Evolutionary conservation across 2,888 invertebrate species (phyloP).

Genomic region (Epistrophe eligans): DNA sequence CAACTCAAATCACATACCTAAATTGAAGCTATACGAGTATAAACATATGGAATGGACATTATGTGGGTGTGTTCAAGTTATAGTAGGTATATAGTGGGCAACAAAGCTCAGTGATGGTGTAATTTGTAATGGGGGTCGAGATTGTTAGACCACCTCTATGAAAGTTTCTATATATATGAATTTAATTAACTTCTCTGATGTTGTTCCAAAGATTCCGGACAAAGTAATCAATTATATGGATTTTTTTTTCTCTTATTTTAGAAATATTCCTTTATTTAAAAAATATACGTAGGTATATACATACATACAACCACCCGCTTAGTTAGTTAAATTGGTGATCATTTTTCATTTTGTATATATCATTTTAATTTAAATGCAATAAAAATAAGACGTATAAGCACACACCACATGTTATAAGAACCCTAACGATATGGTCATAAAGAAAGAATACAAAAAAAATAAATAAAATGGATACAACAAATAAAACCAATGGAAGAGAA

Average conservation of each 20-base stretch:
- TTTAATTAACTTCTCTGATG: constrained; percentile 50
- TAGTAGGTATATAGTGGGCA: constrained; percentile 3
- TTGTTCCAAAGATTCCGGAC: not conserved
- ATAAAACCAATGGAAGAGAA: constrained; percentile 35
- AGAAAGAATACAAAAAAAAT: constrained; percentile 4
- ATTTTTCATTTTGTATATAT: constrained; percentile 58
- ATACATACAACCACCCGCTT: constrained; percentile 52
- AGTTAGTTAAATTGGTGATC: constrained; percentile 46
- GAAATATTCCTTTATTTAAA: not conserved
- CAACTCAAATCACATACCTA: constrained; percentile 25
- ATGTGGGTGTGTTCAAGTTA: constrained; percentile 64
- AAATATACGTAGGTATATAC: constrained; percentile 6
- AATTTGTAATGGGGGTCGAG: constrained; percentile 35
- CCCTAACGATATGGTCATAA: constrained; percentile 55
- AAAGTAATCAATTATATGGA: constrained; percentile 52
- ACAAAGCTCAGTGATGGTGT: constrained; percentile 23
- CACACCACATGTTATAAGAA: not conserved
- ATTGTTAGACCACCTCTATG: constrained; percentile 48
- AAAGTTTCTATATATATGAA: constrained; percentile 29
- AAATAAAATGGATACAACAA: constrained; percentile 5
- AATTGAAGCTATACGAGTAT: not conserved
- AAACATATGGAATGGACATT: constrained; percentile 13
- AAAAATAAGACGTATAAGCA: constrained; percentile 11
- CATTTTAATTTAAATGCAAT: constrained; percentile 40
- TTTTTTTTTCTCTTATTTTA: constrained; percentile 6